Evolutionary conservation across 2,888 invertebrate species (phyloP).

Genomic region (Rhagonycha lutea): DNA sequence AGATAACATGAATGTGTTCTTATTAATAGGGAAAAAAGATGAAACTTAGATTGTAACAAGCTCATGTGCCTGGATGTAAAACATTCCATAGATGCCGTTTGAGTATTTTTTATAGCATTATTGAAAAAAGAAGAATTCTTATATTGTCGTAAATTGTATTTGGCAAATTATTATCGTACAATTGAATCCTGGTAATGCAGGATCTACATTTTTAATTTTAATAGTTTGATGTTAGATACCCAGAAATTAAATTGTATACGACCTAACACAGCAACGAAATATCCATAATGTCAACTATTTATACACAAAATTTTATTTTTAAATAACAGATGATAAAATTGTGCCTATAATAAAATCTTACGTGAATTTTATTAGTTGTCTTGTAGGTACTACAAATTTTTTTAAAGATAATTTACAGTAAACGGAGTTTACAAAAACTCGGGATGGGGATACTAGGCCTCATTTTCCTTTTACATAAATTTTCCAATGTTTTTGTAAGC

Average conservation of each 20-base stretch:
- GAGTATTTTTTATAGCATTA: background rate
- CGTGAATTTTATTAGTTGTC: background rate
- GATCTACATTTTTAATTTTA: background rate
- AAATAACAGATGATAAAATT: background rate
- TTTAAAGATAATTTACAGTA: background rate
- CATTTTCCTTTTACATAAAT: background rate
- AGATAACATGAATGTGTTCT: conserved; percentile 91
- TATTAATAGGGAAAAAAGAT: conserved; percentile 61
- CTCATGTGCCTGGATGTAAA: conserved; percentile 17
- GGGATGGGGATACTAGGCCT: background rate
- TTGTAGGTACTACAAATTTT: background rate
- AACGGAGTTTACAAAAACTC: background rate
- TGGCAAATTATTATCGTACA: background rate
- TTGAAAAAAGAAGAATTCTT: background rate
- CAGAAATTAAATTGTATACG: background rate
- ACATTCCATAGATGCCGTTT: background rate
- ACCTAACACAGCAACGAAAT: background rate
- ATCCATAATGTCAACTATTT: background rate
- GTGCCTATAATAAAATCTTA: background rate
- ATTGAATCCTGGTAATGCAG: background rate
- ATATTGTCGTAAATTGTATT: background rate
- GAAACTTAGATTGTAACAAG: conserved; percentile 11
- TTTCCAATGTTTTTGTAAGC: background rate
- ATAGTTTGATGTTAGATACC: background rate
- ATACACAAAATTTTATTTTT: background rate